Evolutionary conservation across 2,113 vertebrate species (phyloP).

Genomic region (Anolis carolinensis): DNA sequence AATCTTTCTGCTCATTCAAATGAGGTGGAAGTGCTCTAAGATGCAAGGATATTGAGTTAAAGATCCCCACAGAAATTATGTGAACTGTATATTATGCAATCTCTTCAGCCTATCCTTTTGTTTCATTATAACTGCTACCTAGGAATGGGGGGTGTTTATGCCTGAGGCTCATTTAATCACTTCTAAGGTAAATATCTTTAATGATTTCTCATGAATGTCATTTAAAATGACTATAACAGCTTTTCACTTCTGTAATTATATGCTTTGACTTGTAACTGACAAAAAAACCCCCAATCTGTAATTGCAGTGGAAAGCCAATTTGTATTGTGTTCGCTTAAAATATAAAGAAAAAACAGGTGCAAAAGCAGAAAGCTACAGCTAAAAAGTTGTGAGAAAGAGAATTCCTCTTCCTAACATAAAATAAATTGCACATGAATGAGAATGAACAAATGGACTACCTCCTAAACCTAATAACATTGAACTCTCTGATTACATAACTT

Average conservation of each 20-base stretch:
- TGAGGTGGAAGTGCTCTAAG: no score
- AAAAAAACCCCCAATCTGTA: no score
- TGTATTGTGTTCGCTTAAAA: background rate
- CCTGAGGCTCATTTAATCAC: background rate
- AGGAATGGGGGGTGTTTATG: no score
- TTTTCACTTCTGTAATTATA: background rate
- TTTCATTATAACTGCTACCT: no score
- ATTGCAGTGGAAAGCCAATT: background rate
- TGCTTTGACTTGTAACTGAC: background rate
- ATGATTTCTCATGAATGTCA: background rate
- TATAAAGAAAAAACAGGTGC: background rate
- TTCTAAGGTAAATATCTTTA: background rate
- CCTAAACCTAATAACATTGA: slow-evolving; percentile 44
- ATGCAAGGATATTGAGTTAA: no score
- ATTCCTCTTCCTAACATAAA: slow-evolving; percentile 11
- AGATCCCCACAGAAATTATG: background rate
- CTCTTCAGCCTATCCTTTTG: background rate
- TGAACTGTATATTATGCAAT: background rate
- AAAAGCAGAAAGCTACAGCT: background rate
- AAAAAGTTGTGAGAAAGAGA: background rate
- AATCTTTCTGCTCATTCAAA: no score
- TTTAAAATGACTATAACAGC: background rate
- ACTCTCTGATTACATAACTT: slow-evolving; percentile 48
- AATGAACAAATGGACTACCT: slow-evolving; percentile 19
- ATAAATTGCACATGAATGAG: slow-evolving; percentile 27